Base-by-base conservation (phyloP, 2,797 vertebrate genomes). In the Epinephelus malabaricus region DNA sequence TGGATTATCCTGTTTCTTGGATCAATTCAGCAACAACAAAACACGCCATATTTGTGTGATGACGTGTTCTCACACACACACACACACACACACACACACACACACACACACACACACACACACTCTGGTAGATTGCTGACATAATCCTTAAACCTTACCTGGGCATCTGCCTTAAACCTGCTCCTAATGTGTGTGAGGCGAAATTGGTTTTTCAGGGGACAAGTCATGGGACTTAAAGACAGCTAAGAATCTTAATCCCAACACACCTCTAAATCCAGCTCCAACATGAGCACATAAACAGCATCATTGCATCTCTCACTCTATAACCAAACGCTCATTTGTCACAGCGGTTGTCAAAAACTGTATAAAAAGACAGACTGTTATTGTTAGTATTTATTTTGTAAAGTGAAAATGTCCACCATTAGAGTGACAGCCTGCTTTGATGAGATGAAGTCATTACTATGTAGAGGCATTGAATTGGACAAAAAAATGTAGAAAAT, bases 201-300 rank as follows among this genome's bases (percentile, higher is more conserved):
- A 96, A 96, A 95, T 92, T 93, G 96, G 95, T 95, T 96, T 34
- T 96, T 93, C 90, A 92, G 88, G 92, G 89, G 93, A 94, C 96
- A 92, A 93, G 90, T 94, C 92, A 83, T 89, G 88, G 94, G 92
- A 93, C 92, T 96, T 96, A 95, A 92, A 93, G 89, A 89, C 87
- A n/a, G 94, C 89, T 96, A 96, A 96, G 95, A 94, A 95, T 94
- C 95, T 97, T 97, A 96, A 96, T 96, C 96, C 94, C 92, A 95
- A 94, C 95, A 96, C 94, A 95, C 94, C 95, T 96, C 90, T 91
- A 95, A 94, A 96, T 96, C 95, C 95, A 91, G 93, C 84, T 90
- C 94, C 90, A 88, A 94, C 94, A 95, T 94, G 93, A 95, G 94
- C 91, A 78, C 92, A 92, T 18, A 3, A 46, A n/a, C 45, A 49